These are phyloP conservation scores for Aricia agestis DNA, from an alignment of 1,140 invertebrate genomes.

Conservation along the genomic window DNA sequence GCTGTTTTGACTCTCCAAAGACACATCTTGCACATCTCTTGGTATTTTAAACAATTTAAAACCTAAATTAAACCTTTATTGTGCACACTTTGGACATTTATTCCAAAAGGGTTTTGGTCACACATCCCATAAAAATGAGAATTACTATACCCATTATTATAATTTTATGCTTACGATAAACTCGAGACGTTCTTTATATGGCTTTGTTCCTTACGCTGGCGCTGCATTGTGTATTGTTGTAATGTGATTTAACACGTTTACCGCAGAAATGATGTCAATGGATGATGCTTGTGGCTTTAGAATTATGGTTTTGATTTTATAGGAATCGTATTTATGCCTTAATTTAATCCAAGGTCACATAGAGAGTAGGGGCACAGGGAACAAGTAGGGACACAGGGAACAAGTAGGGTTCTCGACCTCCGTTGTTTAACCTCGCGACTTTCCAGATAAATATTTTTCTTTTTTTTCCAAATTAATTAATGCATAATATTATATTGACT, in stretches of 20 bases:
- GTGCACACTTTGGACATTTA: background rate
- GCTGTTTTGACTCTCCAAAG: background rate
- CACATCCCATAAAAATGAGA: background rate
- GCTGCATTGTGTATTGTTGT: slow-evolving; percentile 1
- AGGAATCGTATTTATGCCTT: no score
- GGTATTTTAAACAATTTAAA: background rate
- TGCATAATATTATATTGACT: no score
- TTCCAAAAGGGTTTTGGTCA: background rate
- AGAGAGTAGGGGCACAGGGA: no score
- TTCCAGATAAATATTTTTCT: no score
- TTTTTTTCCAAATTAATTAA: no score
- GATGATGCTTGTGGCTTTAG: no score
- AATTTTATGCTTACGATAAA: slow-evolving; percentile 1
- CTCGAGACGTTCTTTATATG: background rate
- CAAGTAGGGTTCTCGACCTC: no score
- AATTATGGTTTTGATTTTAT: no score
- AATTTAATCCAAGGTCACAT: no score
- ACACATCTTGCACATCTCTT: background rate
- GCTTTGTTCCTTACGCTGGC: background rate
- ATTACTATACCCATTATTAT: background rate
- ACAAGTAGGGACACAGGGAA: no score
- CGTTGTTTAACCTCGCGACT: no score
- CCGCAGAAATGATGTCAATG: no score
- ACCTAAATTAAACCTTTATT: background rate
- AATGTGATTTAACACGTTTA: background rate